A percentile compares a stretch with the other conserved stretches of the same genome.
Evolutionary conservation across 2,888 invertebrate species (phyloP).

Genomic region (Dascillus cervinus): DNA sequence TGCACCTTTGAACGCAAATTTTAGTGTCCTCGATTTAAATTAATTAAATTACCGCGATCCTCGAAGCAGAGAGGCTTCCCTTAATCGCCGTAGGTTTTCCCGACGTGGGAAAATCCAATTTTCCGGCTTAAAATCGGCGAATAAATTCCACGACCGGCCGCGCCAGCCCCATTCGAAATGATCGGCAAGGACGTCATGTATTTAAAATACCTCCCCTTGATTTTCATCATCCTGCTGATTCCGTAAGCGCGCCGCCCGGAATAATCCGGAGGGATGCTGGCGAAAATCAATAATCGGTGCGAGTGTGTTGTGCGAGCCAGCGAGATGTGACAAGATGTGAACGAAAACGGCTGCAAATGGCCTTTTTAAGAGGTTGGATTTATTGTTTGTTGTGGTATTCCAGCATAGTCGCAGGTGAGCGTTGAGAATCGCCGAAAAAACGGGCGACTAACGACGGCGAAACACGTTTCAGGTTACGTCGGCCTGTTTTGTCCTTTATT

Average conservation of each 20-base stretch:
- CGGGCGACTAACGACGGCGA: too few species aligned
- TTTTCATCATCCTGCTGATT: slow-evolving; percentile 13
- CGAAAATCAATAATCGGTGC: slow-evolving; percentile 1
- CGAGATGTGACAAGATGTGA: slow-evolving; percentile 2
- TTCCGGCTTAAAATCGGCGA: too few species aligned
- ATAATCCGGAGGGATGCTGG: slow-evolving; percentile 5
- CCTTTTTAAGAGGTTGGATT: slow-evolving; percentile 29
- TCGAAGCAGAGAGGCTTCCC: too few species aligned
- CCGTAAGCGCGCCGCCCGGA: slow-evolving; percentile 1
- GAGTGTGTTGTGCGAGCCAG: slow-evolving; percentile 3
- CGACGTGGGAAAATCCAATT: too few species aligned
- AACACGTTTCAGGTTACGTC: slow-evolving; percentile 47
- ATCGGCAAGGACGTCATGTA: slow-evolving; percentile 18
- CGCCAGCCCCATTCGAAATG: too few species aligned
- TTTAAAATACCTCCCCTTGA: slow-evolving; percentile 20
- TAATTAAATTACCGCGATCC: too few species aligned
- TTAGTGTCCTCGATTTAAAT: too few species aligned
- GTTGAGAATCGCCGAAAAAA: too few species aligned
- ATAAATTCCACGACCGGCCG: too few species aligned
- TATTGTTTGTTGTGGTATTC: slow-evolving; percentile 39
- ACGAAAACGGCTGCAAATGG: slow-evolving; percentile 24
- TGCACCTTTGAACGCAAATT: too few species aligned
- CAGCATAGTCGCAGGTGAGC: slow-evolving; percentile 39
- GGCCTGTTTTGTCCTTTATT: slow-evolving; percentile 60
- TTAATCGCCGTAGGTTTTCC: too few species aligned